These are phyloP conservation scores for Marmota monax DNA, from an alignment of 2,113 vertebrate species.

Conservation along the genomic window DNA sequence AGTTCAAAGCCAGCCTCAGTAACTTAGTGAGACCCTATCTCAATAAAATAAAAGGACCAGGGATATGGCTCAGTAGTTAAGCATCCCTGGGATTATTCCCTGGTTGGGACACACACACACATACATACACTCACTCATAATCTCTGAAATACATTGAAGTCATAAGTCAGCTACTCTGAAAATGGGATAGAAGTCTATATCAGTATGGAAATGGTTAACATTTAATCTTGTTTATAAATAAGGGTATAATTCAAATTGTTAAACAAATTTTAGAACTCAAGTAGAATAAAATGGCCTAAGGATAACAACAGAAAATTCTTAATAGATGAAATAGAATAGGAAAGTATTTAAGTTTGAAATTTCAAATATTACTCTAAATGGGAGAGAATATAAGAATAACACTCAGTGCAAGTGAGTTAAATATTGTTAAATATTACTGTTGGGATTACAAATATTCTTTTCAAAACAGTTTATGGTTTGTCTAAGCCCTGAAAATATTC, in stretches of 20 bases:
- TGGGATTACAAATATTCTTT: slow-evolving; percentile 37
- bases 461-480: background rate
- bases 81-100: too few species aligned
- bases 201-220: slow-evolving; percentile 11
- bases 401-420: background rate
- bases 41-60: too few species aligned
- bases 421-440: background rate
- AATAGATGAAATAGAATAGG: slow-evolving; percentile 23
- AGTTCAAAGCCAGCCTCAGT: too few species aligned
- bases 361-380: slow-evolving; percentile 21
- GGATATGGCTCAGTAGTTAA: too few species aligned
- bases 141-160: slow-evolving; percentile 1
- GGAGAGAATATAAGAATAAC: slow-evolving; percentile 9
- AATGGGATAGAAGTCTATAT: background rate
- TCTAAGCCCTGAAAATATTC: slow-evolving; percentile 10
- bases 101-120: too few species aligned
- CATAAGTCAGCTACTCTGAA: background rate
- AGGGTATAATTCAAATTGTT: background rate
- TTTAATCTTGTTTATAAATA: background rate
- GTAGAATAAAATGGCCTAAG: slow-evolving; percentile 11
- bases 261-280: background rate
- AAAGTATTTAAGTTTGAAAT: slow-evolving; percentile 27
- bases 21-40: too few species aligned
- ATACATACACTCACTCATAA: too few species aligned
- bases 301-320: background rate